Evolutionary conservation across 2,888 invertebrate species (phyloP).

Genomic region (Brachylomia viminalis): DNA sequence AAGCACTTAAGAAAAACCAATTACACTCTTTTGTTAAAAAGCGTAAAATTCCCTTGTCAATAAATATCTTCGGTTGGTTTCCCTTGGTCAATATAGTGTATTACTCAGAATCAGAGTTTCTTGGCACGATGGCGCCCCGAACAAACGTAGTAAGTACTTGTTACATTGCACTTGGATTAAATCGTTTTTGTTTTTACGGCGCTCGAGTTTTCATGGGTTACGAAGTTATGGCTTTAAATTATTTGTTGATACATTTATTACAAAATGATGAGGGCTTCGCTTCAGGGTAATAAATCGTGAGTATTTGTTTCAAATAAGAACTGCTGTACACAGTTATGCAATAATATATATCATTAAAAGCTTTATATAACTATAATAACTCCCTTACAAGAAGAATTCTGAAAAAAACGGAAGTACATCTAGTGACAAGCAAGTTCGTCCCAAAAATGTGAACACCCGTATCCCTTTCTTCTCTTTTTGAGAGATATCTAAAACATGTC

Average conservation of each 20-base stretch:
- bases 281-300: neutral
- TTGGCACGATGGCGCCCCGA: conserved; percentile 49
- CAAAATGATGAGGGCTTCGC: neutral
- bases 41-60: conserved; percentile 29
- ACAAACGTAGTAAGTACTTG: conserved; percentile 10
- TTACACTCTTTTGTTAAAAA: neutral
- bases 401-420: neutral
- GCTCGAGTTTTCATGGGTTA: conserved; percentile 19
- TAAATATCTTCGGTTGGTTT: conserved; percentile 34
- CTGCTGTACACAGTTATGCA: neutral
- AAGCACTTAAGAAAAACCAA: neutral
- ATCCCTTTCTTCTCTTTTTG: neutral
- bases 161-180: conserved; percentile 16
- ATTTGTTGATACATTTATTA: conserved; percentile 14
- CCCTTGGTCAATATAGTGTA: conserved; percentile 59
- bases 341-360: too few species aligned
- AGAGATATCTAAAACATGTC: conserved; percentile 3
- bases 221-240: neutral
- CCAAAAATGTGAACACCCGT: neutral
- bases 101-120: conserved; percentile 51
- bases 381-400: neutral
- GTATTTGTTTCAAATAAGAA: neutral
- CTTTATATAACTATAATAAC: neutral
- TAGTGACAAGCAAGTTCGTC: neutral
- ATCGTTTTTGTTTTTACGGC: conserved; percentile 53